Base-by-base conservation (phyloP, 2,888 invertebrate genomes). In the Lasius platythorax region DNA sequence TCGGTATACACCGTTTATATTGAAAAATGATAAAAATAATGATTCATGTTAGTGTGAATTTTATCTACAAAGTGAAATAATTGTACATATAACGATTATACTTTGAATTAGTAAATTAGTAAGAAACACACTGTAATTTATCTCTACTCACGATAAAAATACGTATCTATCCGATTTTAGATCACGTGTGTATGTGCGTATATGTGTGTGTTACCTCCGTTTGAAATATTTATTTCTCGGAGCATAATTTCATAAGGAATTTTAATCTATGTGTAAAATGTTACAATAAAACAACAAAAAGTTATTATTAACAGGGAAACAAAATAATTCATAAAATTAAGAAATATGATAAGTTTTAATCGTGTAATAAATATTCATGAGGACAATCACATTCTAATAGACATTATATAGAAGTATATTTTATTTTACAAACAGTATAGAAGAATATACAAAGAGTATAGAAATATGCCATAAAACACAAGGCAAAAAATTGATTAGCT, bases 331-430 rank as follows among this genome's bases (percentile, higher is more conserved):
- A 46, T 56, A 30, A 78, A 78, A 75, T 83, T 82, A 9, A 43
- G 30, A 64, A 30, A 82, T 72, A 53, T 2, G n/a, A 84, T 79
- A 70, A 64, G 70, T 23, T 82, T 84, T 82, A 78, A 75, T 85
- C 11, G 61, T 68, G 37, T 56, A 85, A 87, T 86, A 87, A 87
- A 87, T 84, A 86, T 74, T 73, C 53, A 82, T 75, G 61, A 74
- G 6, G 11, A 85, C 66, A 56, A 73, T 46, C 43, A 46, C 8
- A 53, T 83, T 67, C 46, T 37, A 76, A 81, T 67, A 46, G 18
- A 85, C 37, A 28, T 68, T 72, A 67, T 33, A 50, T 28, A 46
- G 2, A 53, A 18, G 18, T 12, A 37, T 28, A 23, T 23, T 53
- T 58, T 9, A 6, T 79, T 61, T 46, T 33, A 61, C 11, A 37